Base-by-base conservation (phyloP, 2,888 invertebrate species). In the Eupithecia exiguata region DNA sequence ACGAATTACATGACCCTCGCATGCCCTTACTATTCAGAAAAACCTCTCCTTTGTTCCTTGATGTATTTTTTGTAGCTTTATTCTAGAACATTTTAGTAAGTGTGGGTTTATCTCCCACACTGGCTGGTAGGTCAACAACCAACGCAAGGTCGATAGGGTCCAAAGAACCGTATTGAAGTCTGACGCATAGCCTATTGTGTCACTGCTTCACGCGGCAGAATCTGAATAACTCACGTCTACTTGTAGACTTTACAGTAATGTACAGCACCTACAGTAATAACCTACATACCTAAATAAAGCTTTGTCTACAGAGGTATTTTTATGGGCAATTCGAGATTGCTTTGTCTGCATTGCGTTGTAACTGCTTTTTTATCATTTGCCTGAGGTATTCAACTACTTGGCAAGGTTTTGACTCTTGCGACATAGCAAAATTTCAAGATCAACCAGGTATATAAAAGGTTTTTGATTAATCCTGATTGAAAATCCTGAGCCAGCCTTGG, bases 61-160 rank as follows among this genome's bases (percentile, higher is more conserved):
- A 30, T n/a, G 35, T 43, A 12, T 62, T 62, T 62, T 30, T 35
- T 35, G 35, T 16, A 62, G 25, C 25, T 58, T 58, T 25, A 25
- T 25, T 58, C 58, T 58, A 58, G 25, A 58, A 58, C 5, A 12
- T 49, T 49, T 58, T 21, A 25, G 14, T 21, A 14, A 21, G 65
- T 62, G 69, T 65, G 70, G 61, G 66, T 16, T 40, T 53, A 49
- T 30, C 61, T 40, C 67, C 38, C 67, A 53, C 70, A 72, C 30
- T 36, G 78, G 76, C 30, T 36, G 78, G 76, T 77, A 79, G 94
- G 92, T 93, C 94, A 92, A 83, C 88, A 92, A 91, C 92, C 88
- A 83, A 63, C 78, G 82, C 90, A 93, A 92, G 94, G 91, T 87
- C 89, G 89, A 70, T 80, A 82, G 77, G 88, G 85, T 84, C 88